A percentile compares a stretch with the other conserved stretches of the same genome.
These are phyloP conservation scores for Chamaedrilus cognettii DNA, from an alignment of 2,888 invertebrate species.

Conservation along the genomic window DNA sequence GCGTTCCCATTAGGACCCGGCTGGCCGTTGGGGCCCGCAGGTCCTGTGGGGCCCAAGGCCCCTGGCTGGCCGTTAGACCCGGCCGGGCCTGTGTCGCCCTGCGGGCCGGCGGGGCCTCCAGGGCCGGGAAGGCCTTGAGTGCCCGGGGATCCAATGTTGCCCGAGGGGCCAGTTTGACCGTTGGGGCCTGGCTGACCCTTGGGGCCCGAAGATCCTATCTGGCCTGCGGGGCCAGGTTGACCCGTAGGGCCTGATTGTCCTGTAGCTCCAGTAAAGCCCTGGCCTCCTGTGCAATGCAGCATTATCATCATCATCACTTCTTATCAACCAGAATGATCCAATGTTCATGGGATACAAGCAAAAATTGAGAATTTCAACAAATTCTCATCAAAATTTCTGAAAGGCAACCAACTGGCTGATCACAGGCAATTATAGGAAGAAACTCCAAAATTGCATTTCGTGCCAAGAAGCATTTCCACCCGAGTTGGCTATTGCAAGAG, in stretches of 20 bases:
- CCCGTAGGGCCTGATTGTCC: constrained; percentile 25
- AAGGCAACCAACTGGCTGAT: no score
- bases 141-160: constrained; percentile 20
- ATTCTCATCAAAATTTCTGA: no score
- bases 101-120: constrained; percentile 20
- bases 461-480: no score
- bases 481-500: no score
- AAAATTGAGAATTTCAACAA: no score
- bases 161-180: constrained; percentile 23
- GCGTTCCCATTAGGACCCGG: constrained; percentile 63
- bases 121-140: constrained; percentile 17
- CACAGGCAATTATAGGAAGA: no score
- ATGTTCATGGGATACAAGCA: no score
- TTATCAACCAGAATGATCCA: no score
- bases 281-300: no score
- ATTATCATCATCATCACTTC: no score
- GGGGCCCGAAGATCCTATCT: constrained; percentile 19
- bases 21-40: constrained; percentile 10
- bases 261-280: constrained; percentile 22
- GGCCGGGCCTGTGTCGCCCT: constrained; percentile 25
- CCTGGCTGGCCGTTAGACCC: constrained; percentile 20
- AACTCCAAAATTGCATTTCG: no score
- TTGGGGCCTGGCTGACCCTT: constrained; percentile 19
- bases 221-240: constrained; percentile 48
- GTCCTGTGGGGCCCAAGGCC: constrained; percentile 25